Base-by-base conservation (phyloP, 2,113 vertebrate species). In the Polypterus bichir region DNA sequence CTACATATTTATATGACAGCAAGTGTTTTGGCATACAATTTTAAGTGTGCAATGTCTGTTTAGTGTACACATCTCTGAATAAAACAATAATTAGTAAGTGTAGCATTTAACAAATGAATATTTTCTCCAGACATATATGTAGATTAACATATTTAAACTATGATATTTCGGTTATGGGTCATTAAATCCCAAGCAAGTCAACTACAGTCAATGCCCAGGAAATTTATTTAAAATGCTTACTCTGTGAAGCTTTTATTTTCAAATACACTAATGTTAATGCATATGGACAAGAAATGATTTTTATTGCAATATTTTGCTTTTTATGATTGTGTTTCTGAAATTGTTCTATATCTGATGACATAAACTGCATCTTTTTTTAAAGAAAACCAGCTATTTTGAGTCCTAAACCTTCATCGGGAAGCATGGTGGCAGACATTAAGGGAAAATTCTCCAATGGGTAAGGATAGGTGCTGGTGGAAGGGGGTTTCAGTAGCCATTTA, bases 401-500 rank as follows among this genome's bases (percentile, higher is more conserved):
- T 3, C 69, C 65, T 66, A 74, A 53, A 59, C 67, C 62, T 69
- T 49, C 54, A 52, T n/a, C 46, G 48, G 27, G 27, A 62, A 11
- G 4, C n/a, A 54, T 66, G 73, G 27, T 65, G 49, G 72, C 65
- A 27, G 48, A 52, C 44, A 3, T 48, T 47, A 73, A 62, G 53
- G 66, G 69, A 65, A 70, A 59, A 57, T 65, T 8, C 69, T 27
- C n/a, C 4, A 69, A 71, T 62, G 49, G 46, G 76, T 80, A 70
- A 72, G 64, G 64, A 11, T 1, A 7, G 44, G 56, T 44, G 44
- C 27, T 27, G 27, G 27, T 27, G 27, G 27, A 27, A 27, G 27
- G 27, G 27, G 27, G 27, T 27, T 27, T 27, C 27, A 27, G 27
- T 27, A 27, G 27, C 27, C 27, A 27, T 27, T 27, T 27, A 27